These are phyloP conservation scores for Capitulum mitella DNA, from an alignment of 2,888 invertebrate genomes.

Conservation along the genomic window DNA sequence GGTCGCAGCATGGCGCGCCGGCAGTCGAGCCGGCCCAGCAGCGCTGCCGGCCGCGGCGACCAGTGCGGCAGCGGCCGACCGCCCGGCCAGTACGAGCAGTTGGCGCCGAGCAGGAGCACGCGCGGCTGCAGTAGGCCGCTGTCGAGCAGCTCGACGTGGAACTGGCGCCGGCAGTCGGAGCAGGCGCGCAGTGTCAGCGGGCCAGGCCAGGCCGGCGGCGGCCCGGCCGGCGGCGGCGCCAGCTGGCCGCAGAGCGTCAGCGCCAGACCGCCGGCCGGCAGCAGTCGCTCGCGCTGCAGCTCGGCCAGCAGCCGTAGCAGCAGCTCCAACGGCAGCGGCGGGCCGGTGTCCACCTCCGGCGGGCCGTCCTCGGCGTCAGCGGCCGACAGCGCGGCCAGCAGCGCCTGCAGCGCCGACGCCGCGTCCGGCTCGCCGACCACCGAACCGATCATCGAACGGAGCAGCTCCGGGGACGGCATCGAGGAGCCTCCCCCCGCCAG, in stretches of 20 bases:
- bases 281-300: neutral
- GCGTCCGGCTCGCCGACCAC: too few relatives aligned
- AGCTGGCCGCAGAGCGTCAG: too few relatives aligned
- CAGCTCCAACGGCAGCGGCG: neutral
- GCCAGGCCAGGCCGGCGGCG: neutral
- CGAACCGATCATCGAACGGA: too few relatives aligned
- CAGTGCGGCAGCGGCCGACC: neutral
- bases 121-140: neutral
- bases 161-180: neutral
- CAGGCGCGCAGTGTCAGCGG: neutral
- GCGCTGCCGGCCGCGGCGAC: neutral
- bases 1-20: too few relatives aligned
- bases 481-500: too few relatives aligned
- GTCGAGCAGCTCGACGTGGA: neutral
- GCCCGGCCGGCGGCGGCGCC: too few relatives aligned
- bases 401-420: too few relatives aligned
- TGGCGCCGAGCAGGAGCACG: neutral
- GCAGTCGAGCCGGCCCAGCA: neutral
- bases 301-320: neutral
- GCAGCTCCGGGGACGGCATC: too few relatives aligned
- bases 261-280: neutral
- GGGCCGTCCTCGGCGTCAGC: too few relatives aligned
- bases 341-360: too few relatives aligned
- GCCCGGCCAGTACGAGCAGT: neutral
- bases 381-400: too few relatives aligned